These are phyloP conservation scores for Salvelinus alpinus DNA, from an alignment of 2,113 vertebrate species.

Conservation along the genomic window DNA sequence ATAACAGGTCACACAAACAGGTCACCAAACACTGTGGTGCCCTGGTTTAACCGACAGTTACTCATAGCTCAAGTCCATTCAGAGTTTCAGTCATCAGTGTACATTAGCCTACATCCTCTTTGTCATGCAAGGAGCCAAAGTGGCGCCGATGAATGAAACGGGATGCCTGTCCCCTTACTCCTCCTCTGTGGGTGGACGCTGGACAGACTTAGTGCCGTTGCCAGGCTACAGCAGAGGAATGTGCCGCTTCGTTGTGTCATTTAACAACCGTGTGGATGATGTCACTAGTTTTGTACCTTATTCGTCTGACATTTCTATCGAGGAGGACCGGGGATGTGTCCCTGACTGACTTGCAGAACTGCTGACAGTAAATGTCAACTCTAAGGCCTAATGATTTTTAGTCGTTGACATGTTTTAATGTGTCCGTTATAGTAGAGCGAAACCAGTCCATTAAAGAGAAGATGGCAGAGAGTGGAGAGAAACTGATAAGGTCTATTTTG, in stretches of 20 bases:
- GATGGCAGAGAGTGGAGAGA: conserved; percentile 23
- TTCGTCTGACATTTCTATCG: conserved; percentile 61
- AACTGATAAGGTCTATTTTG: conserved; percentile 43
- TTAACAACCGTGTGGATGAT: conserved; percentile 4
- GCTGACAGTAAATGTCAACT: conserved; percentile 57
- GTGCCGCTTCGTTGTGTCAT: conserved; percentile 32
- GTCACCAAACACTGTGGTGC: neutral
- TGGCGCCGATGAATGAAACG: conserved; percentile 27
- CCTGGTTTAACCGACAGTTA: neutral
- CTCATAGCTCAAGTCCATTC: conserved; percentile 8
- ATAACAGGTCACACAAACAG: neutral
- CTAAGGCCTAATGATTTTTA: conserved; percentile 52
- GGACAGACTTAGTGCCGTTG: conserved; percentile 38
- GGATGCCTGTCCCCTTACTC: conserved; percentile 18
- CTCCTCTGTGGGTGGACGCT: neutral
- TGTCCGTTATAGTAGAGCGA: conserved; percentile 15
- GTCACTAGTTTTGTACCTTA: conserved; percentile 48
- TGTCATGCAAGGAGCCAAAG: no score
- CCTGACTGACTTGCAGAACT: conserved; percentile 33
- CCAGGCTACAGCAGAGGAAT: conserved; percentile 54
- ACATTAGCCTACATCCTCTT: neutral
- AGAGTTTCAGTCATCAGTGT: neutral
- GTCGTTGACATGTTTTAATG: conserved; percentile 50
- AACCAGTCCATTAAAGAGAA: conserved; percentile 6
- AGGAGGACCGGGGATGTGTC: conserved; percentile 30